Conservation (phyloP, 2,797 vertebrate genomes). For the Cyclopterus lumpus region DNA sequence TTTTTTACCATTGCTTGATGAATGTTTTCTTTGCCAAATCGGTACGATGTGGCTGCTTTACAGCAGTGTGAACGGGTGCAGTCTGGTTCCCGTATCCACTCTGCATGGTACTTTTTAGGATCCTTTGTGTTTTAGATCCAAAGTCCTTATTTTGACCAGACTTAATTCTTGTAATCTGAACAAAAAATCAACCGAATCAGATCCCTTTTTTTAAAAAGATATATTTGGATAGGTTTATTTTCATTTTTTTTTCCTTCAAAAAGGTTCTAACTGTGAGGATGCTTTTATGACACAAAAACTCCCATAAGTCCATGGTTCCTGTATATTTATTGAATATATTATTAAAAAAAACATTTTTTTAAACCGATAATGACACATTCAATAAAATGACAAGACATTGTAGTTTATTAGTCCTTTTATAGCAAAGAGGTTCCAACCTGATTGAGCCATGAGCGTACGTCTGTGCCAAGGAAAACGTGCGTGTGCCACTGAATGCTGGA, state of each 20-base stretch:
- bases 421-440: constrained; percentile 20
- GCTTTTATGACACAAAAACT: constrained; percentile 60
- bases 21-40: constrained; percentile 82
- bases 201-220: constrained; percentile 4
- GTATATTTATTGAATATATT: constrained; percentile 82
- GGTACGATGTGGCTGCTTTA: constrained; percentile 75
- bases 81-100: constrained; percentile 51
- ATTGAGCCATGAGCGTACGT: constrained; percentile 36
- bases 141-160: constrained; percentile 47
- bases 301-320: constrained; percentile 49
- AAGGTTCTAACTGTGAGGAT: constrained; percentile 46
- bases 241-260: constrained; percentile 3
- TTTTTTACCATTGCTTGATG: constrained; percentile 65
- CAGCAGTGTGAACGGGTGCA: constrained; percentile 52
- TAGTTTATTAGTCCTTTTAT: constrained; percentile 52
- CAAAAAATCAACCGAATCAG: constrained; percentile 30
- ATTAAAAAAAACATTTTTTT: constrained; percentile 61
- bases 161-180: constrained; percentile 41
- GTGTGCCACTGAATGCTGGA: constrained; percentile 43
- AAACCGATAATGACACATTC: constrained; percentile 59
- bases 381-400: constrained; percentile 66
- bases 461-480: constrained; percentile 63
- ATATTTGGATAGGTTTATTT: constrained; percentile 6
- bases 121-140: constrained; percentile 51
- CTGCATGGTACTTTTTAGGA: constrained; percentile 54